Conservation (phyloP, 1,140 invertebrate species). For the Trinorchestia longiramus region DNA sequence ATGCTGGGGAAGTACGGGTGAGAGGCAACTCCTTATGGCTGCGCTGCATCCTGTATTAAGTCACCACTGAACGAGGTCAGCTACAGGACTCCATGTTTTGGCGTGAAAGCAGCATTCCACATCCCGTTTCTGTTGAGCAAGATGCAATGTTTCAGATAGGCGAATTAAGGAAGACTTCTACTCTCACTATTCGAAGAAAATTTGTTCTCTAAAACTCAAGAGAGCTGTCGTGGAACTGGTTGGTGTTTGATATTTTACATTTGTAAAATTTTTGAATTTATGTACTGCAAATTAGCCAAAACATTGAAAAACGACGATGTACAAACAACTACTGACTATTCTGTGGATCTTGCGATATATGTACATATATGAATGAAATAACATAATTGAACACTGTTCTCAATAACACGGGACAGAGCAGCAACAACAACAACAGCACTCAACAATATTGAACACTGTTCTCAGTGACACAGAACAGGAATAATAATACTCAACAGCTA, state of each 20-base stretch:
- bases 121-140: not conserved
- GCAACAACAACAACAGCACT: no score
- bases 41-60: not conserved
- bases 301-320: no score
- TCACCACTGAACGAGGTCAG: not conserved
- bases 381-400: not conserved
- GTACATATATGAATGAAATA: not conserved
- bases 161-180: not conserved
- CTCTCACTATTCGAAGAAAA: not conserved
- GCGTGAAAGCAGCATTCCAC: not conserved
- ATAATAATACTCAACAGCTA: no score
- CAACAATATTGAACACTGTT: not conserved
- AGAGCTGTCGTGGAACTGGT: not conserved
- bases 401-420: no score
- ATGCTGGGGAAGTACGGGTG: not conserved
- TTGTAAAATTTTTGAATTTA: not conserved
- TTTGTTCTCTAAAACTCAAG: not conserved
- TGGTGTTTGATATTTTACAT: not conserved
- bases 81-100: not conserved
- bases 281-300: no score
- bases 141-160: not conserved
- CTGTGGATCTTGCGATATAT: not conserved
- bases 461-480: not conserved
- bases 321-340: no score
- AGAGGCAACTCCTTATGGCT: not conserved